These are phyloP conservation scores for Meandrina meandrites DNA, from an alignment of 92 coral and sea anemone genomes.

Conservation along the genomic window DNA sequence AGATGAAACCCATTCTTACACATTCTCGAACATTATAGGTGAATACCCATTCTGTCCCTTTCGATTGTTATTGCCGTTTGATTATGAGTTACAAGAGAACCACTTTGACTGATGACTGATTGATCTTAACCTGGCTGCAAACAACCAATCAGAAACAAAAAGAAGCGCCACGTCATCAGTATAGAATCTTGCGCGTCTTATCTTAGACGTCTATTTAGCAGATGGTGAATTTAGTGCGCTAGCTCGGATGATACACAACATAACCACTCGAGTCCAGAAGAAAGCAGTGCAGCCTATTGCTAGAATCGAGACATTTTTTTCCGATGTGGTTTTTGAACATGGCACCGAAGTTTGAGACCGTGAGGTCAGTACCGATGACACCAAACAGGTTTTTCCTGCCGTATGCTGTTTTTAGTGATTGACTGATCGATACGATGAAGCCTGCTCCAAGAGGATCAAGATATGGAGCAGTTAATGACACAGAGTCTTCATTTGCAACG, in stretches of 20 bases:
- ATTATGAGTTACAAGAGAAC: too few species aligned
- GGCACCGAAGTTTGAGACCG: conserved; percentile 51
- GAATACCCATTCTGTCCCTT: too few species aligned
- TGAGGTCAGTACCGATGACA: conserved; percentile 65
- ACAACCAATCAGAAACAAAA: too few species aligned
- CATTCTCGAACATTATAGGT: too few species aligned
- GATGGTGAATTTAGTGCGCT: too few species aligned
- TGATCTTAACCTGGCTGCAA: too few species aligned
- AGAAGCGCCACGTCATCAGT: too few species aligned
- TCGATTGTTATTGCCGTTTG: too few species aligned
- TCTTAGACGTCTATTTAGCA: too few species aligned
- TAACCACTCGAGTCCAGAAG: conserved; percentile 68
- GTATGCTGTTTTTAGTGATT: conserved; percentile 39
- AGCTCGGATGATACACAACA: conserved; percentile 73
- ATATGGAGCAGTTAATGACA: conserved; percentile 68
- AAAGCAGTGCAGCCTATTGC: conserved; percentile 48
- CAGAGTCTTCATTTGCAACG: conserved; percentile 24
- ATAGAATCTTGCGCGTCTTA: too few species aligned
- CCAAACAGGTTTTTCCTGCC: conserved; percentile 49
- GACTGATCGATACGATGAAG: conserved; percentile 54
- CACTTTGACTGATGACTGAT: too few species aligned
- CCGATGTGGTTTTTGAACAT: conserved; percentile 44
- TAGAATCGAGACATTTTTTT: conserved; percentile 29
- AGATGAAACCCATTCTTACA: too few species aligned
- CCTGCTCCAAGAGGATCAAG: conserved; percentile 79